Conservation (phyloP, 2,797 vertebrate species). For the Poecilia gillii region DNA sequence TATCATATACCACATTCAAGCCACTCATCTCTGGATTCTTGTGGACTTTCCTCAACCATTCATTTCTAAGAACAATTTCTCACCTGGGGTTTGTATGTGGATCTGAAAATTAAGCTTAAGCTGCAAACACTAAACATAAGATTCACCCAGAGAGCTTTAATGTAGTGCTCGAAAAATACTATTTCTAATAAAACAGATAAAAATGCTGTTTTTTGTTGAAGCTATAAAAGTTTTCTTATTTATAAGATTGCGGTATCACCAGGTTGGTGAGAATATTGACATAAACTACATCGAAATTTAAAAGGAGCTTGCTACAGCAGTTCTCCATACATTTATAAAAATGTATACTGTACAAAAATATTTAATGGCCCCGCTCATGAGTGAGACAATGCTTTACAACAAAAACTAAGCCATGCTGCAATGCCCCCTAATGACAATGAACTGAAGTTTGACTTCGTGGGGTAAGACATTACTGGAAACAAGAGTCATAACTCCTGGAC, state of each 20-base stretch:
- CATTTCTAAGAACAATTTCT: background rate
- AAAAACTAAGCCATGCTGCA: slow-evolving; percentile 37
- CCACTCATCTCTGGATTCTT: background rate
- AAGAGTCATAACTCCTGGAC: slow-evolving; percentile 27
- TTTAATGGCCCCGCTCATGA: slow-evolving; percentile 14
- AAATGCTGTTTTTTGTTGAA: background rate
- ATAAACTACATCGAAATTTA: background rate
- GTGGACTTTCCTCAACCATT: background rate
- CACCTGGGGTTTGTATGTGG: background rate
- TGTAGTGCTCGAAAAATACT: background rate
- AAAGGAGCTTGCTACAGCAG: background rate
- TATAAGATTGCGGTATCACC: background rate
- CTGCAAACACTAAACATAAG: background rate
- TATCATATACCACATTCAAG: background rate
- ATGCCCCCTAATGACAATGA: slow-evolving; percentile 55
- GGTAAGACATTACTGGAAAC: slow-evolving; percentile 16
- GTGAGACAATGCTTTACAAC: background rate
- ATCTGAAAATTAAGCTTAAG: background rate
- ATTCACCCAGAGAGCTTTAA: background rate
- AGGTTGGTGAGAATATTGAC: background rate
- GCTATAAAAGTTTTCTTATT: background rate
- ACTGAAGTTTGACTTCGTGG: slow-evolving; percentile 36
- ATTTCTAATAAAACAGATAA: background rate
- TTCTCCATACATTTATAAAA: slow-evolving; percentile 1
- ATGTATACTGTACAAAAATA: background rate